These are phyloP conservation scores for Pseudomugil gertrudae DNA, from an alignment of 2,797 vertebrate species.

Conservation along the genomic window DNA sequence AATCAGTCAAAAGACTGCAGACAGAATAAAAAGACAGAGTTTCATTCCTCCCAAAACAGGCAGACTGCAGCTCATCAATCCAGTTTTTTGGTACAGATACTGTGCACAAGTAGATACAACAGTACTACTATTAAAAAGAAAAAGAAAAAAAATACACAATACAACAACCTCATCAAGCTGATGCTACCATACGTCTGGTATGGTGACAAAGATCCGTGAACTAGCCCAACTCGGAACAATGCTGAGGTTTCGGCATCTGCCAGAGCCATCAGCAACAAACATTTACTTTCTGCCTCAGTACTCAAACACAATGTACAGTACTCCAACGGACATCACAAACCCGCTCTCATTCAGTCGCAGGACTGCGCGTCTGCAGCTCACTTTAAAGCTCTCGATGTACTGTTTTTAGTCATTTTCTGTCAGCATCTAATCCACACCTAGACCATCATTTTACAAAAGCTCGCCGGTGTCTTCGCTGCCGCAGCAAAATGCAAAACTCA, in stretches of 20 bases:
- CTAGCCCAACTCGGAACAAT: conserved; percentile 51
- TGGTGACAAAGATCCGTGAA: neutral
- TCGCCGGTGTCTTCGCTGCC: conserved; percentile 47
- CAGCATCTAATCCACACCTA: conserved; percentile 67
- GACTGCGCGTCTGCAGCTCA: conserved; percentile 65
- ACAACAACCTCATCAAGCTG: conserved; percentile 59
- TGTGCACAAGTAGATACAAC: conserved; percentile 87
- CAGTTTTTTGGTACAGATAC: conserved; percentile 88
- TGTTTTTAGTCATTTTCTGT: conserved; percentile 67
- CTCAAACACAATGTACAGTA: conserved; percentile 55
- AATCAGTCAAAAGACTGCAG: conserved; percentile 76
- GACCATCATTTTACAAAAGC: conserved; percentile 67
- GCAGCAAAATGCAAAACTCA: conserved; percentile 73
- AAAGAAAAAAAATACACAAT: conserved; percentile 41
- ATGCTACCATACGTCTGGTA: conserved; percentile 38
- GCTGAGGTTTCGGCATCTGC: conserved; percentile 38
- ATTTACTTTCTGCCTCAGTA: conserved; percentile 43
- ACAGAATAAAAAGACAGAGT: conserved; percentile 71
- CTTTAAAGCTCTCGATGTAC: conserved; percentile 78
- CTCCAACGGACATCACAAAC: conserved; percentile 49
- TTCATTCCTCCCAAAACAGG: conserved; percentile 79
- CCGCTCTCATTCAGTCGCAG: conserved; percentile 40
- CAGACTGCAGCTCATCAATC: conserved; percentile 85
- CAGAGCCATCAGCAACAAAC: conserved; percentile 55
- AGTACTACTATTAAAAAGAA: conserved; percentile 73